Conservation (phyloP, 2,888 invertebrate genomes). For the Sinopyrophorus schimmeli region DNA sequence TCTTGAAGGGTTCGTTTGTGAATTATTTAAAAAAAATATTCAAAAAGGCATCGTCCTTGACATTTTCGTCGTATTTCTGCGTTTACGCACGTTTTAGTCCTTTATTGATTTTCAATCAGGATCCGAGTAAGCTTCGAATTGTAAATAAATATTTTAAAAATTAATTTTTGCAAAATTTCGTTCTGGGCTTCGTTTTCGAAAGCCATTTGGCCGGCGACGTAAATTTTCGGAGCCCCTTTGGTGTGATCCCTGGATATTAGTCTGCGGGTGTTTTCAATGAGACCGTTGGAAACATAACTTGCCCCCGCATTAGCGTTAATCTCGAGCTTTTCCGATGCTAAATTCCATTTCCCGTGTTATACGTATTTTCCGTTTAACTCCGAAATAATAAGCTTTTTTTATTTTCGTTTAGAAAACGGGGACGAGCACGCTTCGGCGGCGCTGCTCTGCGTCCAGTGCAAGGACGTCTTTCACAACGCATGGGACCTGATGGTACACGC, state of each 20-base stretch:
- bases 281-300: slow-evolving; percentile 36
- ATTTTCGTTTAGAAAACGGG: slow-evolving; percentile 44
- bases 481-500: slow-evolving; percentile 73
- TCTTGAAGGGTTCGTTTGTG: too few relatives aligned
- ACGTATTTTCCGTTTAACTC: slow-evolving; percentile 25
- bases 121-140: too few relatives aligned
- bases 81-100: too few relatives aligned
- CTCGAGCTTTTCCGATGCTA: slow-evolving; percentile 37
- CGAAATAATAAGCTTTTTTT: slow-evolving; percentile 12
- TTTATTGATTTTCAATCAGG: too few relatives aligned
- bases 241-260: slow-evolving; percentile 43
- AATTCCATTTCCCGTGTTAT: slow-evolving; percentile 29
- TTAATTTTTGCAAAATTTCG: too few relatives aligned
- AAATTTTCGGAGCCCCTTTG: slow-evolving; percentile 41
- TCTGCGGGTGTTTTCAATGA: slow-evolving; percentile 41
- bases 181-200: too few relatives aligned
- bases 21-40: too few relatives aligned
- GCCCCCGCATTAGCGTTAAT: slow-evolving; percentile 38
- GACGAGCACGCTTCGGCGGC: slow-evolving; percentile 56
- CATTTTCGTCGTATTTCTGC: too few relatives aligned
- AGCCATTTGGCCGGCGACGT: slow-evolving; percentile 46
- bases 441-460: slow-evolving; percentile 67
- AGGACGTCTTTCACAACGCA: slow-evolving; percentile 66
- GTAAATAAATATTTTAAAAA: too few relatives aligned
- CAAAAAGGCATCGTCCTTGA: too few relatives aligned